Base-by-base conservation (phyloP, 2,797 vertebrate species). In the Synaphobranchus kaupii region DNA sequence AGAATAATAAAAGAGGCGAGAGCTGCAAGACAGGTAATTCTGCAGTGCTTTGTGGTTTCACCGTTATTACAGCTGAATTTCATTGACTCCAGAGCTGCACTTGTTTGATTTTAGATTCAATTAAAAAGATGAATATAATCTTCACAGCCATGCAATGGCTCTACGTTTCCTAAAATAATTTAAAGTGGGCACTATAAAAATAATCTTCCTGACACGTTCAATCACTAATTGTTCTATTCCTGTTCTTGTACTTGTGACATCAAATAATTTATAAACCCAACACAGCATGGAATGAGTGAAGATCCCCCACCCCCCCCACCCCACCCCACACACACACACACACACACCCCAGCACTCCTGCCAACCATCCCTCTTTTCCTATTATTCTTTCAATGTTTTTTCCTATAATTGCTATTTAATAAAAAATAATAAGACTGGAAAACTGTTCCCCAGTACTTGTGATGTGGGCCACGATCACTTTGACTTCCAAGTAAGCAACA, bases 121-220 rank as follows among this genome's bases (percentile, higher is more conserved):
- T 89, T 88, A 87, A 88, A 78, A 86, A 83, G 81, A 47, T 0
- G 34, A 88, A 88, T 50, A 87, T 71, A 87, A 87, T 89, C 86
- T 85, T 39, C 76, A 13, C 9, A 17, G 82, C 28, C 54, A 71
- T 58, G 9, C 82, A 89, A 88, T 15, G 28, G 85, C 31, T 52
- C n/a, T 7, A 22, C 31, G 4, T 84, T 56, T 39, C 15, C 34
- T 84, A 84, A 78, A 84, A 86, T 48, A 20, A 85, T 85, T 88
- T 85, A 17, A 83, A 83, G 76, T 28, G 85, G 50, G 39, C 66
- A 34, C 86, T 71, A 31, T n/a, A 68, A 48, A 22, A 63, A n/a
- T 73, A n/a, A 68, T 58, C 54, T 58, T 39, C 85, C 58, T 28
- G 68, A 48, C 52, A 85, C 71, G 7, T 86, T 87, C 47, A 78